Percentiles rank a stretch among this genome's conserved stretches.
phyloP scores from a whole-genome alignment of 2,888 invertebrate species.

The Phanerotoma sp. region DNA sequence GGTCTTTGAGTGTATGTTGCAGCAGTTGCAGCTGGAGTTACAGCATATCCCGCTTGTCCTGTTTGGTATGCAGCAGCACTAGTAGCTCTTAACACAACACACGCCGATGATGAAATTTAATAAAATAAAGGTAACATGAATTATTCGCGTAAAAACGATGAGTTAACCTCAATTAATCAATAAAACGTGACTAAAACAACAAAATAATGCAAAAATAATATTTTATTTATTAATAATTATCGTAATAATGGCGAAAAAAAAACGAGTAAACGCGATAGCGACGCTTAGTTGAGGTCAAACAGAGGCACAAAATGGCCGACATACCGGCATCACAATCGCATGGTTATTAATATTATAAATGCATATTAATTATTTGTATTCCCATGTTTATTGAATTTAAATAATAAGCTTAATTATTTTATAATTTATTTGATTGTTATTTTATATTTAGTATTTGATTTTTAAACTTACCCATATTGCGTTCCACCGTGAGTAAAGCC shows the following conservation, averaged over 20 bases:
- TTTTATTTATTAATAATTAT: no score
- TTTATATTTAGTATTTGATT: neutral
- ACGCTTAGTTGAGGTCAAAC: neutral
- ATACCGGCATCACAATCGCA: conserved; percentile 45
- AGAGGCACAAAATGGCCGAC: conserved; percentile 46
- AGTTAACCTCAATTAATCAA: no score
- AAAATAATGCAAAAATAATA: no score
- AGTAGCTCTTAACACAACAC: conserved; percentile 60
- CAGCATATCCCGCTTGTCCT: conserved; percentile 82
- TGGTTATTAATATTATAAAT: conserved; percentile 40
- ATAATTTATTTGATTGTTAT: neutral
- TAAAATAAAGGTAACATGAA: neutral
- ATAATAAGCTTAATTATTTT: neutral
- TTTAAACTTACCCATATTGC: conserved; percentile 76
- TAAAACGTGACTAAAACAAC: no score
- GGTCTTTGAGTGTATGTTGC: conserved; percentile 83
- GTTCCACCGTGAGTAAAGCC: conserved; percentile 93
- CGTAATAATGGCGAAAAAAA: no score
- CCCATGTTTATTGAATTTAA: no score
- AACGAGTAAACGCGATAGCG: no score
- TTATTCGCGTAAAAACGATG: no score
- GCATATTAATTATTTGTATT: no score
- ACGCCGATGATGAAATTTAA: no score
- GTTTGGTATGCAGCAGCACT: conserved; percentile 82
- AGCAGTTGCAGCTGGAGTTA: conserved; percentile 78